These are phyloP conservation scores for Cairina moschata DNA, from an alignment of 2,113 vertebrate species.

Conservation along the genomic window DNA sequence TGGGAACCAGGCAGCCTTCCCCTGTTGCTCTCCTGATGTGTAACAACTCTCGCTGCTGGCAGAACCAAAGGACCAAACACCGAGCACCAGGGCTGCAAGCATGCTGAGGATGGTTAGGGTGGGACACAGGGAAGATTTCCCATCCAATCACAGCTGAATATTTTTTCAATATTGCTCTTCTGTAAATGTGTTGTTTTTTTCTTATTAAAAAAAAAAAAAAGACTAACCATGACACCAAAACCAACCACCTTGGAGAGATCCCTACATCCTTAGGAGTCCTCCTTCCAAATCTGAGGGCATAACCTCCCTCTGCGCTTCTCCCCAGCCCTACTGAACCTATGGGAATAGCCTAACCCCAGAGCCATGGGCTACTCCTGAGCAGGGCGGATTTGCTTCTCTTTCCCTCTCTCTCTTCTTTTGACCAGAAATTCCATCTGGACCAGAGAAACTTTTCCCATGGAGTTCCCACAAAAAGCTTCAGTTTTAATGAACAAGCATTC, in stretches of 20 bases:
- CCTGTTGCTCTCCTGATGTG: background rate
- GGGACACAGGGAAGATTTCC: background rate
- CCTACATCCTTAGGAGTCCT: background rate
- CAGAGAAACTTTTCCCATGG: slow-evolving; percentile 10
- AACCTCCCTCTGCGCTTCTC: background rate
- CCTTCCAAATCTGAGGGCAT: background rate
- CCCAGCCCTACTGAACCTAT: background rate
- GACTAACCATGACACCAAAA: background rate
- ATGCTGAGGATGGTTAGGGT: background rate
- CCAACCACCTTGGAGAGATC: background rate
- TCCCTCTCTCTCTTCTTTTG: slow-evolving; percentile 20
- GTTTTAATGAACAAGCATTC: slow-evolving; percentile 43
- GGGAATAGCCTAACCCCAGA: slow-evolving; percentile 7
- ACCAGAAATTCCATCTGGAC: slow-evolving; percentile 27
- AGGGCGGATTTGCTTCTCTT: background rate
- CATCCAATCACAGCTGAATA: background rate
- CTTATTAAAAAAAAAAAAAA: background rate
- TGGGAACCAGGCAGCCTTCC: background rate
- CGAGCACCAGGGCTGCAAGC: rapidly evolving
- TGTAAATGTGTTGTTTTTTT: background rate
- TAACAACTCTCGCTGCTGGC: background rate
- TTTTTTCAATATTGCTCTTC: background rate
- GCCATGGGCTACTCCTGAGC: background rate
- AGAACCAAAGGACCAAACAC: background rate
- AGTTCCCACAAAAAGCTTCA: slow-evolving; percentile 33